Evolutionary conservation across 2,888 invertebrate species (phyloP).

Genomic region (Agriotes lineatus): DNA sequence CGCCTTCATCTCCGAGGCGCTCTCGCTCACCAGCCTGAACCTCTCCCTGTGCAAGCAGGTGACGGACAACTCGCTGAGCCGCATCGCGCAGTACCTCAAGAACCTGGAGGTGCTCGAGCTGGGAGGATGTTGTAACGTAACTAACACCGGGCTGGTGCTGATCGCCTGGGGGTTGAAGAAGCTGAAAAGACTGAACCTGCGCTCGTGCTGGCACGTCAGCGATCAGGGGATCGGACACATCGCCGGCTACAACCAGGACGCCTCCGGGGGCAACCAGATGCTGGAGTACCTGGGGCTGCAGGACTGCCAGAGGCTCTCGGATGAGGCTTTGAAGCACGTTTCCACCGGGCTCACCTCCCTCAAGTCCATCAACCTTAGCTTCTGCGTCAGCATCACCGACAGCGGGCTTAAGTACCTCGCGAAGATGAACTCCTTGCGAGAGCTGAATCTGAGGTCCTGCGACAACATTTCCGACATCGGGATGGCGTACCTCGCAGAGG

Average conservation of each 20-base stretch:
- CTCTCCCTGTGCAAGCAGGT: conserved; percentile 95
- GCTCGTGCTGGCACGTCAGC: conserved; percentile 94
- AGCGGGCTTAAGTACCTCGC: conserved; percentile 90
- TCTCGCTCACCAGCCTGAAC: conserved; percentile 84
- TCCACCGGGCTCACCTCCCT: conserved; percentile 85
- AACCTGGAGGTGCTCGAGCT: conserved; percentile 90
- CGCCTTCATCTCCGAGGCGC: conserved; percentile 83
- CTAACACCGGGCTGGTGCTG: conserved; percentile 87
- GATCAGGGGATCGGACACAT: conserved; percentile 92
- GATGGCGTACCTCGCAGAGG: conserved; percentile 92
- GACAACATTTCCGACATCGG: conserved; percentile 95
- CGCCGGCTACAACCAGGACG: conserved; percentile 78
- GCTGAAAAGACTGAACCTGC: conserved; percentile 85
- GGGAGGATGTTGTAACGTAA: conserved; percentile 92
- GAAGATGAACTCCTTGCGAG: conserved; percentile 84
- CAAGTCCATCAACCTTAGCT: conserved; percentile 91
- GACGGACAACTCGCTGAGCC: conserved; percentile 88
- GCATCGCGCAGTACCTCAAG: conserved; percentile 86
- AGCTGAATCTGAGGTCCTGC: conserved; percentile 91
- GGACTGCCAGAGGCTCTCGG: conserved; percentile 94
- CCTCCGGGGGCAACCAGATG: conserved; percentile 77
- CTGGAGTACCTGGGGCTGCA: conserved; percentile 90
- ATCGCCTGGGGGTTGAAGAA: conserved; percentile 91
- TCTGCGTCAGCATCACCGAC: conserved; percentile 95
- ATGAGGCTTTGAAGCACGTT: conserved; percentile 89